A percentile compares a stretch with the other conserved stretches of the same genome.
Conservation (phyloP, 2,797 vertebrate species). For the Thunnus albacares region DNA sequence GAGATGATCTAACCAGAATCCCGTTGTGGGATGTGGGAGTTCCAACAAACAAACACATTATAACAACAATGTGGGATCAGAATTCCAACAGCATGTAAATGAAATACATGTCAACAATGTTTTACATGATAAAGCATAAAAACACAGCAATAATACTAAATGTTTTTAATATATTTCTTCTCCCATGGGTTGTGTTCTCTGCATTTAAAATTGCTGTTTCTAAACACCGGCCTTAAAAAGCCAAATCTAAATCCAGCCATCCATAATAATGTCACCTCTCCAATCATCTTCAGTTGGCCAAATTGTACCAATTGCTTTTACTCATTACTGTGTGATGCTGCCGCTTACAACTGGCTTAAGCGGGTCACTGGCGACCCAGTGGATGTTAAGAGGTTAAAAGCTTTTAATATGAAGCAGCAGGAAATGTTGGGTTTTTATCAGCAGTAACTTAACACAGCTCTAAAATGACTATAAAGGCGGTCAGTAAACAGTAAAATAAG, state of each 20-base stretch:
- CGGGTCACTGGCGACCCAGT: too few relatives aligned
- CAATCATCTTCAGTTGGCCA: too few relatives aligned
- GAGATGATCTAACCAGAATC: not conserved
- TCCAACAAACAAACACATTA: not conserved
- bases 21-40: conserved; percentile 20
- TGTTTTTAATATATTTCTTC: not conserved
- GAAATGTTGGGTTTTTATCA: too few relatives aligned
- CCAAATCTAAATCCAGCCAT: not conserved
- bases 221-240: not conserved
- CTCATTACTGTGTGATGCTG: too few relatives aligned
- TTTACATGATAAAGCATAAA: not conserved
- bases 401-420: too few relatives aligned
- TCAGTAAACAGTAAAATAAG: too few relatives aligned
- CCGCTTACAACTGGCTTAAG: too few relatives aligned
- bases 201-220: not conserved
- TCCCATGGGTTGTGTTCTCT: not conserved
- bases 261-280: not conserved
- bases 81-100: not conserved
- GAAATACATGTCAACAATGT: not conserved
- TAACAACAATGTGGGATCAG: not conserved
- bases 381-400: too few relatives aligned
- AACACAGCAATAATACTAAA: not conserved
- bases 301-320: too few relatives aligned
- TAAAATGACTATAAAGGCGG: too few relatives aligned
- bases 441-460: too few relatives aligned